phyloP scores from a whole-genome alignment of 2,797 vertebrate genomes.

The Crenuchus spilurus region DNA sequence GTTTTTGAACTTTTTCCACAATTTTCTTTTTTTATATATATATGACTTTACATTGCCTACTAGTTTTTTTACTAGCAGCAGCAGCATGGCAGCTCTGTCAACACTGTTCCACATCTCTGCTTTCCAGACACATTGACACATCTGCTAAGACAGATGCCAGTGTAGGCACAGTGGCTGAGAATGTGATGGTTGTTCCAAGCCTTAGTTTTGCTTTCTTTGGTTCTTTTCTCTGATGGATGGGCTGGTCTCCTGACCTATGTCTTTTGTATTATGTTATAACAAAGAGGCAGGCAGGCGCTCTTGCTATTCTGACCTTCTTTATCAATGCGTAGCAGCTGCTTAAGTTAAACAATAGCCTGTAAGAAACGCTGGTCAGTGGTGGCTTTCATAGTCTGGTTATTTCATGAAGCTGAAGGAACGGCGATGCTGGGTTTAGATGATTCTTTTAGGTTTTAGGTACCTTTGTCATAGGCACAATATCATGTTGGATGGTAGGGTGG shows the following conservation, averaged over 20 bases:
- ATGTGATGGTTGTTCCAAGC: background rate
- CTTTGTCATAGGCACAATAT: background rate
- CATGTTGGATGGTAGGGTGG: background rate
- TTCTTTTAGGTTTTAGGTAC: background rate
- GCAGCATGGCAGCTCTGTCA: background rate
- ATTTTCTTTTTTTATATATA: too few species aligned
- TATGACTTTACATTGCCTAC: background rate
- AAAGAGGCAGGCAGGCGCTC: slow-evolving; percentile 22
- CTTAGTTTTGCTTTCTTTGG: slow-evolving; percentile 25
- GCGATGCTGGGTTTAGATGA: too few species aligned
- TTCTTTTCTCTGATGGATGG: slow-evolving; percentile 16
- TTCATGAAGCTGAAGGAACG: slow-evolving; percentile 12
- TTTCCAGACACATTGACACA: slow-evolving; percentile 20
- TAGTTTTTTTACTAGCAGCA: background rate
- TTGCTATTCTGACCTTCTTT: slow-evolving; percentile 22
- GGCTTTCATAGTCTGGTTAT: slow-evolving; percentile 17
- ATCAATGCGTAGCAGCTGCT: slow-evolving; percentile 24
- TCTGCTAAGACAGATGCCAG: slow-evolving; percentile 29
- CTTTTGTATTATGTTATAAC: slow-evolving; percentile 40
- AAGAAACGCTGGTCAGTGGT: background rate
- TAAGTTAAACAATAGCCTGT: slow-evolving; percentile 8
- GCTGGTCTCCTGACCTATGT: slow-evolving; percentile 6
- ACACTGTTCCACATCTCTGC: background rate
- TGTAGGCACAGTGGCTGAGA: background rate
- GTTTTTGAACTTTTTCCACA: too few species aligned